phyloP scores from a whole-genome alignment of 2,113 vertebrate species.

The Paracanthobrama guichenoti region DNA sequence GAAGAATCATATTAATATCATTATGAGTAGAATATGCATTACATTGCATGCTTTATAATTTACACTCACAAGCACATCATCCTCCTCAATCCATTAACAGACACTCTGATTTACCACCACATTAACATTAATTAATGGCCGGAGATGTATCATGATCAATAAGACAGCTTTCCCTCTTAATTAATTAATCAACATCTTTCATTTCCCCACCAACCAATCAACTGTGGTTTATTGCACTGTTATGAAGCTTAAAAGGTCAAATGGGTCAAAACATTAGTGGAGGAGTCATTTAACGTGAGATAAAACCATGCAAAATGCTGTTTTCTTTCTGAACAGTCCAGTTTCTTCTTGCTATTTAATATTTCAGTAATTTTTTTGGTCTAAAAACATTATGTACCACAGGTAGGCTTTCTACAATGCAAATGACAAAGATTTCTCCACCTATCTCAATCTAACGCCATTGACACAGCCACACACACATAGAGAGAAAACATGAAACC shows the following conservation, averaged over 20 bases:
- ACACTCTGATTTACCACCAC: slow-evolving; percentile 15
- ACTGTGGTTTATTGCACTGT: neutral
- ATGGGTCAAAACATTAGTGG: slow-evolving; percentile 4
- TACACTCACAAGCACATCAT: neutral
- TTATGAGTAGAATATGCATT: neutral
- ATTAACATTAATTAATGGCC: neutral
- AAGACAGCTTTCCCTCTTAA: neutral
- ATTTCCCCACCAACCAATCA: neutral
- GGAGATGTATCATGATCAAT: slow-evolving; percentile 10
- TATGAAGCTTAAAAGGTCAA: slow-evolving; percentile 4
- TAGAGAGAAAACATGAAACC: neutral
- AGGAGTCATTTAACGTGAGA: neutral
- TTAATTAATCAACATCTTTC: slow-evolving; percentile 14
- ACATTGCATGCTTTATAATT: neutral
- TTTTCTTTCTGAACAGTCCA: neutral
- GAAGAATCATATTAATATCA: neutral
- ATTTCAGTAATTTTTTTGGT: neutral
- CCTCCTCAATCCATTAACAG: neutral
- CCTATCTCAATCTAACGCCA: neutral
- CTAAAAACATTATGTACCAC: neutral
- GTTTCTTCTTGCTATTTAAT: neutral
- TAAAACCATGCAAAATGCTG: neutral
- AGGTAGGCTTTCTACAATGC: neutral
- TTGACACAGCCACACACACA: neutral
- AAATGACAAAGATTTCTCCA: neutral